Evolutionary conservation across 2,888 invertebrate species (phyloP).

Genomic region (Napeogenes inachia): DNA sequence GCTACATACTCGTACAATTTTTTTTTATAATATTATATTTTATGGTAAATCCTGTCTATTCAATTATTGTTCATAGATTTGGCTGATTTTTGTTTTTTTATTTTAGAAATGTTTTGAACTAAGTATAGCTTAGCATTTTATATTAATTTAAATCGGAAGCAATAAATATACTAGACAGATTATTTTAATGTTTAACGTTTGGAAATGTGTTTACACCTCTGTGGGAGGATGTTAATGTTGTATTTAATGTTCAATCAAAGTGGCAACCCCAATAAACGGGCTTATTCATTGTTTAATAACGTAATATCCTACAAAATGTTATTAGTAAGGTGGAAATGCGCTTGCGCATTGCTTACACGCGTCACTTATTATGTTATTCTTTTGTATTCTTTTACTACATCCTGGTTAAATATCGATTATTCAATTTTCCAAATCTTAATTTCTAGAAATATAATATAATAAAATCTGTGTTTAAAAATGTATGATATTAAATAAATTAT

Average conservation of each 20-base stretch:
- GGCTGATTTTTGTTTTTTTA: too few relatives aligned
- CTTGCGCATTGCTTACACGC: not conserved
- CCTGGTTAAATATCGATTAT: too few relatives aligned
- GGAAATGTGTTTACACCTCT: not conserved
- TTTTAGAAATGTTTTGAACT: too few relatives aligned
- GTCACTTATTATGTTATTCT: not conserved
- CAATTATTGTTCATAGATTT: too few relatives aligned
- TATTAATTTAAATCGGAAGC: too few relatives aligned
- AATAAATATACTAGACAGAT: not conserved
- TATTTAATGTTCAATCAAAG: not conserved
- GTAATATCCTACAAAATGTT: slow-evolving; percentile 24
- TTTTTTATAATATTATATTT: not conserved
- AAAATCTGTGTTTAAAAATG: too few relatives aligned
- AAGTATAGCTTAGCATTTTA: too few relatives aligned
- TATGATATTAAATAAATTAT: too few relatives aligned
- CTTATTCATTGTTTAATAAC: slow-evolving; percentile 24
- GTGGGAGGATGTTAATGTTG: not conserved
- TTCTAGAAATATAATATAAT: too few relatives aligned
- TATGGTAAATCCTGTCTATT: not conserved
- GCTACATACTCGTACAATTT: too few relatives aligned
- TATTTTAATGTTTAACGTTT: not conserved
- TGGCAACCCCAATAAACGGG: slow-evolving; percentile 2
- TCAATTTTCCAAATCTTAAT: too few relatives aligned
- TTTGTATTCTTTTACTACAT: too few relatives aligned
- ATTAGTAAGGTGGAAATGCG: slow-evolving; percentile 6